Base-by-base conservation (phyloP, 1,140 invertebrate genomes). In the Tribolium castaneum region DNA sequence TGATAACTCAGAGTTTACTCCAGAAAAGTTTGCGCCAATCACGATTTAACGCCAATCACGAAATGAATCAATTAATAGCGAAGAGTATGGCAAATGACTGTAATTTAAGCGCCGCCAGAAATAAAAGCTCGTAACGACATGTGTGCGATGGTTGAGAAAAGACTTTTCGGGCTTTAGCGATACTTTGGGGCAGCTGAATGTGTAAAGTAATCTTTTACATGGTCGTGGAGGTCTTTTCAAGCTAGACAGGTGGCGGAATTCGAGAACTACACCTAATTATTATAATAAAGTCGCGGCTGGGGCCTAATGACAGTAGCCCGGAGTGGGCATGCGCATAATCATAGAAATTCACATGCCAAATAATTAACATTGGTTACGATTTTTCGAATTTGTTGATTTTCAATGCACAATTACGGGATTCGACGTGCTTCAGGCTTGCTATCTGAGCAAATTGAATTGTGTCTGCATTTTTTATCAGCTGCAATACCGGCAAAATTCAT, bases 221-320 rank as follows among this genome's bases (percentile, higher is more conserved):
- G 30, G 59, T 66, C 59, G 45, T 5, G 25, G 59, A 35, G 30
- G 59, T 34, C 30, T 25, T 30, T 66, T 66, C 34, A 72, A 52
- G 6, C 30, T 73, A 73, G 71, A 73, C 71, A 73, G 71, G 71
- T 73, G 71, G 71, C 52, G 30, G 71, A 73, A 73, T 73, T 73
- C 34, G 49, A 73, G 71, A 54, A 25, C 71, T 73, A 12, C 70
- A 52, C 30, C 71, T 73, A 73, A 73, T 73, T 73, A 73, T 73
- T 73, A 73, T 73, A 73, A 73, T 73, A 73, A 73, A 73, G 49
- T 73, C 22, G 71, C 71, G 30, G 49, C 71, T 25, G 45, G 16
- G 12, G 49, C 71, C 6, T 73, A 73, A 73, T 73, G 71, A 73
- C 34, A 54, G 71, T 19, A 13, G 14, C 45, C 19, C 9, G 12